These are phyloP conservation scores for Anodontia alba DNA, from an alignment of 2,888 invertebrate species.

Conservation along the genomic window DNA sequence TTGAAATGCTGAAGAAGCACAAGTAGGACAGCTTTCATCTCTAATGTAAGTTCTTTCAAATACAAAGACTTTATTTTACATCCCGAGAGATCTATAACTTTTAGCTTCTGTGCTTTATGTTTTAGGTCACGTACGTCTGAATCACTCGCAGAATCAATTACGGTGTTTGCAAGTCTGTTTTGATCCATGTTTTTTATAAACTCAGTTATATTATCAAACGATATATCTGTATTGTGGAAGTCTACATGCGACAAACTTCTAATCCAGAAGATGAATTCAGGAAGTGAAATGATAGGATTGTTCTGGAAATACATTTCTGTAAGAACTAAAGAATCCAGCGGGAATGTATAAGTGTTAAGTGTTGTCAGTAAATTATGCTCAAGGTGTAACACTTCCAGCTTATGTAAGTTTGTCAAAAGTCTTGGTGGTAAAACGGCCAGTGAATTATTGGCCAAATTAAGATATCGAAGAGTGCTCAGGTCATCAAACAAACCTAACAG, in stretches of 20 bases:
- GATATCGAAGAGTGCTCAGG: not conserved
- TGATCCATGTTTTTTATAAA: constrained; percentile 26
- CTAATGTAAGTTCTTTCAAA: not conserved
- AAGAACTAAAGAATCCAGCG: constrained; percentile 22
- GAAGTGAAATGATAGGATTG: constrained; percentile 28
- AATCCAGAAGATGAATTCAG: constrained; percentile 40
- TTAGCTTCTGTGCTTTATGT: constrained; percentile 13
- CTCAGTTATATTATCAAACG: constrained; percentile 26
- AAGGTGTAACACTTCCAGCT: constrained; percentile 15
- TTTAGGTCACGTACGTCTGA: constrained; percentile 23
- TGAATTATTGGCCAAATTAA: constrained; percentile 17
- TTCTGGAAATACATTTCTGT: constrained; percentile 28
- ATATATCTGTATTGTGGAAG: constrained; percentile 29
- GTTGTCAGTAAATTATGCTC: constrained; percentile 22
- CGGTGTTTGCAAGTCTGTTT: constrained; percentile 3
- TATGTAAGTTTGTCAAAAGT: constrained; percentile 11
- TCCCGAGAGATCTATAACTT: constrained; percentile 29
- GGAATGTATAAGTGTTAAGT: constrained; percentile 19
- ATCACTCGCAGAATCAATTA: constrained; percentile 35
- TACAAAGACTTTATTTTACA: constrained; percentile 2
- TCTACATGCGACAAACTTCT: constrained; percentile 23
- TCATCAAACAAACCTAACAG: not conserved
- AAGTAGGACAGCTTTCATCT: constrained; percentile 4
- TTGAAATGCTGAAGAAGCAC: constrained; percentile 52
- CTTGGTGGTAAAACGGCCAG: not conserved